Conservation (phyloP, 1,140 invertebrate genomes). For the Trissolcus basalis region DNA sequence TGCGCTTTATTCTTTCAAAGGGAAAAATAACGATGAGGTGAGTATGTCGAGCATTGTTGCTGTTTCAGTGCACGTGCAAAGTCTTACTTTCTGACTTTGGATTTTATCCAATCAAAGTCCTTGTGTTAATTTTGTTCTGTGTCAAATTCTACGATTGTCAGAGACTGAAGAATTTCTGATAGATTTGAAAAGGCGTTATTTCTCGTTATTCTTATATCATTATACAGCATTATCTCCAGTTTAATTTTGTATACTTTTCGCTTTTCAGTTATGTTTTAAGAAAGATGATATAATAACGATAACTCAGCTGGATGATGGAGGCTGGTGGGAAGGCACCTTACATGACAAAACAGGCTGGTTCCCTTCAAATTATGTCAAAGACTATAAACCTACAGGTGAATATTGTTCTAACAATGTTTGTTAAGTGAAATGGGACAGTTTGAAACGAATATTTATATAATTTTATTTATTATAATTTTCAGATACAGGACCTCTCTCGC, state of each 20-base stretch:
- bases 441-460: too few relatives aligned
- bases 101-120: constrained; percentile 31
- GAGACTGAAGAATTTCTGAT: neutral
- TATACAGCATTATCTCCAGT: too few relatives aligned
- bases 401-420: too few relatives aligned
- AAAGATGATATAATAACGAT: constrained; percentile 98
- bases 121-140: constrained; percentile 14
- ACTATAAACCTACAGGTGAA: constrained; percentile 81
- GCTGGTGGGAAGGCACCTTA: constrained; percentile 98
- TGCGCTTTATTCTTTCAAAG: constrained; percentile 94
- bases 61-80: neutral
- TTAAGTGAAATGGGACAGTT: too few relatives aligned
- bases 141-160: neutral
- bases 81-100: constrained; percentile 12
- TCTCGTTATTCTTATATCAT: too few relatives aligned
- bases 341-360: constrained; percentile 98
- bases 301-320: constrained; percentile 90
- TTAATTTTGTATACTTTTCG: too few relatives aligned
- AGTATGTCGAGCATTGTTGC: constrained; percentile 45
- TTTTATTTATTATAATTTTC: constrained; percentile 50
- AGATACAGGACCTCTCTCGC: constrained; percentile 76
- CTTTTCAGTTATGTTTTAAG: constrained; percentile 89
- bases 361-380: constrained; percentile 97
- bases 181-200: neutral
- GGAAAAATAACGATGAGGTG: constrained; percentile 97